Evolutionary conservation across 2,888 invertebrate genomes (phyloP), one percentile per base, ranked within the genome.

Genomic region (Drosophila tanythrix): DNA sequence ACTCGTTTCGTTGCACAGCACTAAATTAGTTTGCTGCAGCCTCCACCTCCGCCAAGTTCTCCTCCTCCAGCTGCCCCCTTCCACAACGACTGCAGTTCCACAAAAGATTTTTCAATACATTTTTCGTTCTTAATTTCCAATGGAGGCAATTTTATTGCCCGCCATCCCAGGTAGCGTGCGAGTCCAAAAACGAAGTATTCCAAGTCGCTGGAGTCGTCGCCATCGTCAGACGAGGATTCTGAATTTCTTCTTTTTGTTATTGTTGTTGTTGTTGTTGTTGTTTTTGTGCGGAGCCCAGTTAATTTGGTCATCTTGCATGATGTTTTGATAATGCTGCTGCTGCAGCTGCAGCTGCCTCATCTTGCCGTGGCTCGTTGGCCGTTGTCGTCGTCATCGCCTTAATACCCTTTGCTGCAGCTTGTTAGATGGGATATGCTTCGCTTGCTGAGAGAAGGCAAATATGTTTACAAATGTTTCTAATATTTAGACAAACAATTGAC

Each of bases 221-320:
- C 70, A 82, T 78, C 65, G 74, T 57, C 64, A 38, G 38, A 11
- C 56, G 62, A 29, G 1, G 53, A 53, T 66, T 64, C 66, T 53
- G 65, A 58, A 73, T 38, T 56, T 65, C 57, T 29, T 58, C 46
- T 75, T 60, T 56, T 40, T 31, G 36, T 43, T 21, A 21, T 21
- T 52, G 50, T 48, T 33, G 3, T n/a, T 50, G 13, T 51, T 50
- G 13, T 51, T 51, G 27, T 51, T 51, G 65, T 36, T 67, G 67
- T 31, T 31, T 33, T 56, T 62, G 27, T 35, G 46, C 25, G 50
- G 70, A 35, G 66, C 75, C 70, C 81, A 72, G 91, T 90, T 91
- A 90, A 90, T 91, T 90, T 90, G 89, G 89, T 90, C 91, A 90
- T 90, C 89, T 90, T 84, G 91, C 91, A 90, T 90, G 89, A 90